Evolutionary conservation across 2,113 vertebrate species (phyloP).

Genomic region (Pachyramphus minor): DNA sequence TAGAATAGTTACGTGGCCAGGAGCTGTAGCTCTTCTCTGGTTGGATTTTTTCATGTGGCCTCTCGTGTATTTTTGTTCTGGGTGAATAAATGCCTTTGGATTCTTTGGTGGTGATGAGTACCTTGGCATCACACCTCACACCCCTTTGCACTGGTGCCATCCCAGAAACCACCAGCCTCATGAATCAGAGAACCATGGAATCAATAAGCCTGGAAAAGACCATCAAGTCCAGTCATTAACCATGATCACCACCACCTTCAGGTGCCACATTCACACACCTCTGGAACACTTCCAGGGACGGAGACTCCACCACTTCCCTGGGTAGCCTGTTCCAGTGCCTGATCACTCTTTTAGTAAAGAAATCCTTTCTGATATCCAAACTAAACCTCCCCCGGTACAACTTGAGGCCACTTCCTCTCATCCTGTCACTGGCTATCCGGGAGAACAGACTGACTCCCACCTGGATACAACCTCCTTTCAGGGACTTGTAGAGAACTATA

Average conservation of each 20-base stretch:
- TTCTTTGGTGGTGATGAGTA: background rate
- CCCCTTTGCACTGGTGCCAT: background rate
- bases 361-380: background rate
- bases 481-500: background rate
- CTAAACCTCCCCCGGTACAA: background rate
- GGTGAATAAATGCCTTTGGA: background rate
- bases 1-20: background rate
- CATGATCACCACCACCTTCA: background rate
- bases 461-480: background rate
- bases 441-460: accelerated
- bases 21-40: background rate
- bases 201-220: background rate
- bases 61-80: background rate
- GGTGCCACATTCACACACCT: background rate
- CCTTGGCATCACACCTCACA: background rate
- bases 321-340: background rate
- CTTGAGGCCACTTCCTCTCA: background rate
- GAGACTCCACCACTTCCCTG: background rate
- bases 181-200: background rate
- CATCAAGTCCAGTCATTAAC: background rate
- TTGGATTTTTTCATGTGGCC: accelerated
- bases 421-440: background rate
- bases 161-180: background rate
- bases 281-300: background rate
- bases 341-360: background rate